These are phyloP conservation scores for Thaleichthys pacificus DNA, from an alignment of 2,797 vertebrate genomes.

Conservation along the genomic window DNA sequence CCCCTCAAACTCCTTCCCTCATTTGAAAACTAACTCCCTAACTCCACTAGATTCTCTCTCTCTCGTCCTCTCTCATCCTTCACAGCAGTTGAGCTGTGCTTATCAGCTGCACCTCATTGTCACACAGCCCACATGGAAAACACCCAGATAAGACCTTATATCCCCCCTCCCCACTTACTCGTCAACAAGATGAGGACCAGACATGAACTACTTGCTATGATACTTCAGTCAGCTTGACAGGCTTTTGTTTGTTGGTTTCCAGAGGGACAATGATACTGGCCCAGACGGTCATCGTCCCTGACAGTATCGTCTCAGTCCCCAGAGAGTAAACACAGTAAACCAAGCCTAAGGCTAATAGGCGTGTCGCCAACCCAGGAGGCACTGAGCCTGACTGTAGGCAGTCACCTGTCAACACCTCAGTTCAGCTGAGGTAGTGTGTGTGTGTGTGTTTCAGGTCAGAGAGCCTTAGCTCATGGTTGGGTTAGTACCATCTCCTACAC, in stretches of 20 bases:
- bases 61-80: not conserved
- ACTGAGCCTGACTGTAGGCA: not conserved
- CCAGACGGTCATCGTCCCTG: not conserved
- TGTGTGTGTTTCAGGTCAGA: no score
- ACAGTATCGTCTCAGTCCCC: constrained; percentile 1
- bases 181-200: no score
- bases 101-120: not conserved
- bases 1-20: no score
- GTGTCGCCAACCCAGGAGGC: not conserved
- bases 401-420: not conserved
- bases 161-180: no score
- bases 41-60: not conserved
- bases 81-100: not conserved
- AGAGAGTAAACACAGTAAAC: constrained; percentile 17
- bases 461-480: not conserved
- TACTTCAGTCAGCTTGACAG: no score
- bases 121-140: not conserved
- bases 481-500: not conserved
- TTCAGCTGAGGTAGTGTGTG: not conserved
- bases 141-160: not conserved
- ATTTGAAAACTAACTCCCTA: no score
- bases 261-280: not conserved
- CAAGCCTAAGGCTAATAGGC: not conserved
- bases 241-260: not conserved
- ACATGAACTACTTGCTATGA: no score